Base-by-base conservation (phyloP, 2,113 vertebrate species). In the Carlito syrichta region DNA sequence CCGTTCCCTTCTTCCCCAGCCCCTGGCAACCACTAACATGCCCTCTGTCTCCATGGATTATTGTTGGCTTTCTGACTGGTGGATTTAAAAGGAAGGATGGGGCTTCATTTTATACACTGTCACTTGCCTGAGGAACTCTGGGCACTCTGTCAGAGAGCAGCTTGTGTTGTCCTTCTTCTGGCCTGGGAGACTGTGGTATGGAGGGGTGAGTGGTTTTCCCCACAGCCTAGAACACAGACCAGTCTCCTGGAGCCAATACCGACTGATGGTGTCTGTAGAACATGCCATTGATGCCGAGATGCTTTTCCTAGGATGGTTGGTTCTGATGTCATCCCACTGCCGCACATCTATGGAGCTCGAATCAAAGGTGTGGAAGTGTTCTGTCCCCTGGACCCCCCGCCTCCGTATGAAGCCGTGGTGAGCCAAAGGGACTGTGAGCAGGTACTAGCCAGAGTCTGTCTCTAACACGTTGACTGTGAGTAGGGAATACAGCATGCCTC, bases 361-460 rank as follows among this genome's bases (percentile, higher is more conserved):
- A 98, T 99, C 88, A 99, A 99, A 98, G 99, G 98, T 0, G 97
- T 98, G 79, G 99, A 99, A 94, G 98, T 99, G 38, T 99, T 99
- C 98, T 99, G 98, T 86, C 98, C 98, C 0, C 94, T 99, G 89
- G 99, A 99, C 9, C 98, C 99, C 6, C 99, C 99, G 1, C 99
- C 99, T 50, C 98, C 99, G 0, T 99, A 99, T 0, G 98, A 99
- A 98, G 98, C 97, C 12, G 98, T 98, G 17, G 95, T 97, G 90
- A 97, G 89, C 63, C 96, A 97, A 83, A 85, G 48, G 7, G 86
- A 79, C 82, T 77, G 93, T 68, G 96, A 98, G 62, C 98, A 99
- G 99, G 99, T 99, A 98, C 11, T 40, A 20, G 38, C 11, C 5
- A 0, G 3, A 2, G 43, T 5, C 62, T 77, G 60, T 54, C 66